Evolutionary conservation across 2,888 invertebrate genomes (phyloP).

Genomic region (Ctena decussata): DNA sequence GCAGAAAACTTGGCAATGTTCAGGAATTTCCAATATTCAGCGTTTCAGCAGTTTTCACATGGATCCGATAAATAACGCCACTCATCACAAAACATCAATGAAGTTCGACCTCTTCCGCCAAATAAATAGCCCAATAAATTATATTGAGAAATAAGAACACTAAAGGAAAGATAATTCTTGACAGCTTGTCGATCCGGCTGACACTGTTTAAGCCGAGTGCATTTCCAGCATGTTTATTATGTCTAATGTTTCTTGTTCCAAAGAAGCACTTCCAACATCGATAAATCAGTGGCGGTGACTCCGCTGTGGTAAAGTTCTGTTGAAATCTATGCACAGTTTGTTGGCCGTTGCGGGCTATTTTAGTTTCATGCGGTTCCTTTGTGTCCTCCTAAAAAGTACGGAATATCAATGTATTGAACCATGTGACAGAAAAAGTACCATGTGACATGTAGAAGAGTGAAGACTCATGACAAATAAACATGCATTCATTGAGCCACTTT

Average conservation of each 20-base stretch:
- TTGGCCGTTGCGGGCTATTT: background rate
- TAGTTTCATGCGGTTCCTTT: background rate
- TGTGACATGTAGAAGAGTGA: too few relatives aligned
- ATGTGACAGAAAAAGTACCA: too few relatives aligned
- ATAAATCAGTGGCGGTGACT: background rate
- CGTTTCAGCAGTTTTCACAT: too few relatives aligned
- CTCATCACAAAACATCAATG: slow-evolving; percentile 10
- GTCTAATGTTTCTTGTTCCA: slow-evolving; percentile 17
- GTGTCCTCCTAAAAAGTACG: background rate
- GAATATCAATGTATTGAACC: background rate
- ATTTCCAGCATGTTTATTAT: slow-evolving; percentile 36
- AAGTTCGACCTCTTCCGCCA: slow-evolving; percentile 39
- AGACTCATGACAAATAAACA: too few relatives aligned
- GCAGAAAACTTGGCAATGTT: too few relatives aligned
- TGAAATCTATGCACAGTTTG: background rate
- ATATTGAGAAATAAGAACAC: slow-evolving; percentile 95
- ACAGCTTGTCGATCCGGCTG: slow-evolving; percentile 93
- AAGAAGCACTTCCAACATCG: slow-evolving; percentile 22
- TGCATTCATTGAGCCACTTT: too few relatives aligned
- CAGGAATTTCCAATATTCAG: too few relatives aligned
- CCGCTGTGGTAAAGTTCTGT: background rate
- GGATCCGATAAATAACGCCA: too few relatives aligned
- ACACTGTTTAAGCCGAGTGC: slow-evolving; percentile 90
- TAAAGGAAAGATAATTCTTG: slow-evolving; percentile 93
- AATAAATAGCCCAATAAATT: slow-evolving; percentile 91